Percentiles rank a stretch among this genome's conserved stretches.
phyloP scores from a whole-genome alignment of 1,140 invertebrate species.

The Papilio aristodemus region DNA sequence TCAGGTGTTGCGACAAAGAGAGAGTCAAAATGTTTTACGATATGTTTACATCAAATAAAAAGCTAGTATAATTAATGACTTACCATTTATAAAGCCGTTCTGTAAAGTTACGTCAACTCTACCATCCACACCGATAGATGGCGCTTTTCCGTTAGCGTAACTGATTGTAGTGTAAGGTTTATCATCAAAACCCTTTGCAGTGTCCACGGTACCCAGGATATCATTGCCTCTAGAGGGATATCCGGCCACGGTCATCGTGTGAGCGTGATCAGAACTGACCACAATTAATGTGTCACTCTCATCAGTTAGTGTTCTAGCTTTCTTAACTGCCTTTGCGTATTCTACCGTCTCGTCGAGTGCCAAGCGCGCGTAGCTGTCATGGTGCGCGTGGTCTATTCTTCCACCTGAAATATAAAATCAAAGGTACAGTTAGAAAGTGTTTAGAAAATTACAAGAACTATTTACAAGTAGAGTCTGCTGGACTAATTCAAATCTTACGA shows the following conservation, averaged over 20 bases:
- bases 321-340: constrained; percentile 84
- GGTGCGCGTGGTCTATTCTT: constrained; percentile 88
- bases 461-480: too few relatives aligned
- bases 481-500: too few relatives aligned
- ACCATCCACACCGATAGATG: constrained; percentile 52
- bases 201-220: constrained; percentile 82
- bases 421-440: neutral
- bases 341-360: constrained; percentile 87
- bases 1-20: too few relatives aligned
- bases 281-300: constrained; percentile 84
- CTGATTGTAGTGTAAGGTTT: constrained; percentile 87
- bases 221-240: constrained; percentile 86
- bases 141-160: constrained; percentile 85
- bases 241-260: constrained; percentile 85
- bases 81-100: constrained; percentile 57
- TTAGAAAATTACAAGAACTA: too few relatives aligned
- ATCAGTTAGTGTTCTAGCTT: constrained; percentile 81
- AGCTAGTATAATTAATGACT: constrained; percentile 37
- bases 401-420: constrained; percentile 74
- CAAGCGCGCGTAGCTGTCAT: constrained; percentile 82
- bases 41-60: too few relatives aligned
- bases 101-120: constrained; percentile 64
- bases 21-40: too few relatives aligned
- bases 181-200: constrained; percentile 79
- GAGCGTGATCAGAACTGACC: constrained; percentile 86